Evolutionary conservation across 2,888 invertebrate genomes (phyloP).

Genomic region (Lasioglossum morio): DNA sequence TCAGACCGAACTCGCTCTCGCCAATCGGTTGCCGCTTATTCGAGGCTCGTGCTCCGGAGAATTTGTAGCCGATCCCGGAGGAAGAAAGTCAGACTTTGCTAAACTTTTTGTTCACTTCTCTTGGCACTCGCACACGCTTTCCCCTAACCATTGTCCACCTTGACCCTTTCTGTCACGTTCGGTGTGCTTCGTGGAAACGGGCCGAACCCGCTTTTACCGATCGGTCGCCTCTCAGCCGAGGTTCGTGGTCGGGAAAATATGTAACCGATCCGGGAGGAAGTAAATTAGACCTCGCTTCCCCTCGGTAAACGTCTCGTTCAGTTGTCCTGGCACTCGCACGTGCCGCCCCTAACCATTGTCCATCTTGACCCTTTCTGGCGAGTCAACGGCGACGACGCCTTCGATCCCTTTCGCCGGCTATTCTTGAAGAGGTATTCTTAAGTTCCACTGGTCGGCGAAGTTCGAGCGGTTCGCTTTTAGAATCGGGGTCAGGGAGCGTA

Average conservation of each 20-base stretch:
- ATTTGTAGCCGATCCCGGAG: conserved; percentile 5
- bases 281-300: conserved; percentile 19
- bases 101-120: too few species aligned
- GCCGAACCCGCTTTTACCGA: conserved; percentile 31
- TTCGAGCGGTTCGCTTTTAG: conserved; percentile 4
- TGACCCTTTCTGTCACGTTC: conserved; percentile 3
- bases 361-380: not conserved
- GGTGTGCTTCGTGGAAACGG: conserved; percentile 31
- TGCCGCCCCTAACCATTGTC: not conserved
- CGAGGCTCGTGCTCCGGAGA: conserved; percentile 7
- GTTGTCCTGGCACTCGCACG: not conserved
- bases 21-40: conserved; percentile 24
- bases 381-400: not conserved
- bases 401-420: not conserved
- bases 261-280: not conserved
- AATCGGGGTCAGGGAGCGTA: conserved; percentile 10
- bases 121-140: not conserved
- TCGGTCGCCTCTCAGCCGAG: conserved; percentile 11
- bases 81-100: conserved; percentile 22
- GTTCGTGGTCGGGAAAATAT: conserved; percentile 12
- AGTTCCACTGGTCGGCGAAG: not conserved
- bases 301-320: conserved; percentile 23
- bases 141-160: not conserved
- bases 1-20: conserved; percentile 22
- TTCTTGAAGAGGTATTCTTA: not conserved